phyloP scores from a whole-genome alignment of 2,113 vertebrate genomes.

The Pterocles gutturalis region DNA sequence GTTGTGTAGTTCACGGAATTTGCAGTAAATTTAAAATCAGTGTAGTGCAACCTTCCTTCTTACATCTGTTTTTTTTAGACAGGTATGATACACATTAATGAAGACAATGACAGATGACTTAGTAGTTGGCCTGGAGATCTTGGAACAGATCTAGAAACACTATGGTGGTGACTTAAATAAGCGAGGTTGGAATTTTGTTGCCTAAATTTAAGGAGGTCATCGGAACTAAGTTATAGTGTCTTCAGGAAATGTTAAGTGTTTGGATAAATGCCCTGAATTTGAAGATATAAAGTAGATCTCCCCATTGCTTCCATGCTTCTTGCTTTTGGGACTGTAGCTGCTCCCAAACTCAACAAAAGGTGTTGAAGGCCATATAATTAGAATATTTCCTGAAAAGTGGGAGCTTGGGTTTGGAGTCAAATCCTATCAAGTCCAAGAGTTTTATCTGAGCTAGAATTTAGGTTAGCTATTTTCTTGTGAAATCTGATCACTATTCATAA shows the following conservation, averaged over 20 bases:
- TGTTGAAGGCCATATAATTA: neutral
- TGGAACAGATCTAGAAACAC: neutral
- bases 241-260: neutral
- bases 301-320: neutral
- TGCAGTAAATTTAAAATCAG: neutral
- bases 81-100: neutral
- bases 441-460: neutral
- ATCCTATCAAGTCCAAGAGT: neutral
- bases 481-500: neutral
- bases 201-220: neutral
- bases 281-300: neutral
- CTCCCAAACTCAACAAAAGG: neutral
- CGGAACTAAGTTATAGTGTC: neutral
- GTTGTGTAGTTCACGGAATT: neutral
- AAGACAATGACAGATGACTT: neutral
- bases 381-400: neutral
- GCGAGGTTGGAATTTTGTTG: neutral
- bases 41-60: neutral
- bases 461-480: neutral
- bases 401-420: neutral
- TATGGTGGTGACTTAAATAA: neutral
- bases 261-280: neutral
- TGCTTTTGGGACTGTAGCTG: neutral
- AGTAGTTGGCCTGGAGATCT: neutral
- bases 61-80: neutral